A percentile compares a stretch with the other conserved stretches of the same genome.
These are phyloP conservation scores for Leptogaster cylindrica DNA, from an alignment of 2,888 invertebrate species.

Conservation along the genomic window DNA sequence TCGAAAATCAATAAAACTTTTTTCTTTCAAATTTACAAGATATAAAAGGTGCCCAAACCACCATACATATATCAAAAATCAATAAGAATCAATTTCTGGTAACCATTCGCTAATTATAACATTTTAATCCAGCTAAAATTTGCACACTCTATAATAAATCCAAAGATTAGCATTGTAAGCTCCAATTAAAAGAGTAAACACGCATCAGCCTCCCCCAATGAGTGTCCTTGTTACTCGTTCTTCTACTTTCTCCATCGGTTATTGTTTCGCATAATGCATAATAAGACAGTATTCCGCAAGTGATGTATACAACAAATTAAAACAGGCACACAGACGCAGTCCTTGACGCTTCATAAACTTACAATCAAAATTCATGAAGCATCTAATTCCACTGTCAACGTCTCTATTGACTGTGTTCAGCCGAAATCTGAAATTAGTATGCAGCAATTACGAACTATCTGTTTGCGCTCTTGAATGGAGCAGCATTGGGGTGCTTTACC, in stretches of 20 bases:
- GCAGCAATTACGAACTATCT: slow-evolving; percentile 41
- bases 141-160: too few species aligned
- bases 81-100: too few species aligned
- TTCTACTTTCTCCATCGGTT: background rate
- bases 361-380: slow-evolving; percentile 39
- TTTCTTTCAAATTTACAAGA: too few species aligned
- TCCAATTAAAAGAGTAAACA: slow-evolving; percentile 18
- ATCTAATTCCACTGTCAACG: slow-evolving; percentile 35
- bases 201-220: slow-evolving; percentile 2
- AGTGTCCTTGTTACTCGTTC: slow-evolving; percentile 8
- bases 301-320: background rate
- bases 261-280: slow-evolving; percentile 27
- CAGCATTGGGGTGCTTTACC: background rate
- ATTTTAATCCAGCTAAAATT: too few species aligned
- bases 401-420: slow-evolving; percentile 28
- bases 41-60: too few species aligned
- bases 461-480: slow-evolving; percentile 13
- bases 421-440: slow-evolving; percentile 42
- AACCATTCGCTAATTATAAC: too few species aligned
- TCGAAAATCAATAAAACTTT: too few species aligned
- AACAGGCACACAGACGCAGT: too few species aligned
- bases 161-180: slow-evolving; percentile 10
- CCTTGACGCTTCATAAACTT: slow-evolving; percentile 18
- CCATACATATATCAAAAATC: too few species aligned
- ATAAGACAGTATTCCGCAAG: background rate